Evolutionary conservation across 2,797 vertebrate genomes (phyloP).

Genomic region (Dermochelys coriacea): DNA sequence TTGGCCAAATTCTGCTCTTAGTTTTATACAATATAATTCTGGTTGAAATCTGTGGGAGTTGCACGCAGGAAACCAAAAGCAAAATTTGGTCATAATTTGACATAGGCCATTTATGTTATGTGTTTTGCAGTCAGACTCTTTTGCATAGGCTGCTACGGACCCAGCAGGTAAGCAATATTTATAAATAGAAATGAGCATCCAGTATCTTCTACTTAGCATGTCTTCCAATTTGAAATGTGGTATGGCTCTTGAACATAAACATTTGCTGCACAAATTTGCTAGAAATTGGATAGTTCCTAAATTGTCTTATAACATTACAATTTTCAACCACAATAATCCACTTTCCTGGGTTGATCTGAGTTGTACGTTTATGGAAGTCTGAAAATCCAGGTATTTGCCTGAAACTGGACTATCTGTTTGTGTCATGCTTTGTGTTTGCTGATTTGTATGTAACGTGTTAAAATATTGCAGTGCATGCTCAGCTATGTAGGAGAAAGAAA

Average conservation of each 20-base stretch:
- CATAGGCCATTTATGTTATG: neutral
- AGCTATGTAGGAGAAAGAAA: neutral
- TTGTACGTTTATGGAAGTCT: slow-evolving; percentile 33
- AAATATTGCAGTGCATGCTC: neutral
- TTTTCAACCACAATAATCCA: slow-evolving; percentile 16
- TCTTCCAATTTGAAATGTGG: neutral
- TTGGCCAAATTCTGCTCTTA: neutral
- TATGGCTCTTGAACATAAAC: neutral
- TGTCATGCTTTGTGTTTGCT: neutral
- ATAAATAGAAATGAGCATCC: slow-evolving; percentile 25
- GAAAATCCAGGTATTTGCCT: slow-evolving; percentile 26
- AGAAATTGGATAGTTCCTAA: slow-evolving; percentile 20
- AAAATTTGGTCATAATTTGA: neutral
- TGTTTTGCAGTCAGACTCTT: slow-evolving; percentile 13
- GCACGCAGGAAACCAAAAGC: slow-evolving; percentile 10
- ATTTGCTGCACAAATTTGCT: neutral
- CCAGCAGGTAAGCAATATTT: neutral
- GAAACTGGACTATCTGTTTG: neutral
- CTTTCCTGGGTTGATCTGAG: neutral
- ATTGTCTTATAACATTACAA: neutral
- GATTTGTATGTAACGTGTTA: neutral
- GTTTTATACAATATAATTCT: neutral
- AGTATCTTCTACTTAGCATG: neutral
- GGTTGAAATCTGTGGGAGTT: neutral
- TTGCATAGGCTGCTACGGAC: neutral